Evolutionary conservation across 2,797 vertebrate genomes (phyloP).

Genomic region (Thamnophis elegans): DNA sequence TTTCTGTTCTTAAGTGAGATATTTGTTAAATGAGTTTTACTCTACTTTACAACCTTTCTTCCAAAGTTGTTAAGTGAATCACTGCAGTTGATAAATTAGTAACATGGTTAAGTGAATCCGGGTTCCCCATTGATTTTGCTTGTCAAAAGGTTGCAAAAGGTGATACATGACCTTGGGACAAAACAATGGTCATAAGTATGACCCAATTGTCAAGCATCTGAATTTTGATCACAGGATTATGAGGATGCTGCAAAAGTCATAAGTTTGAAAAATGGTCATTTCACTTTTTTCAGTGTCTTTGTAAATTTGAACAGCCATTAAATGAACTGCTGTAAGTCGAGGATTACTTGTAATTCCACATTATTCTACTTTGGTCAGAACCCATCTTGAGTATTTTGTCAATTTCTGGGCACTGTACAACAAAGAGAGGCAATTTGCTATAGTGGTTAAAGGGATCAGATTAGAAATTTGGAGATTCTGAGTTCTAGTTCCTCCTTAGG

Average conservation of each 20-base stretch:
- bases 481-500: background rate
- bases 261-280: background rate
- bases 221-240: background rate
- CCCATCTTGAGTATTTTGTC: background rate
- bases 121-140: background rate
- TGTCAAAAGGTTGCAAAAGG: background rate
- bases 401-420: background rate
- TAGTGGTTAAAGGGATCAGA: background rate
- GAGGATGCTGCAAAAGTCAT: background rate
- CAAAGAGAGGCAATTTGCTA: background rate
- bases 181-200: background rate
- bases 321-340: background rate
- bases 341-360: background rate
- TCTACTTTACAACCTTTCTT: background rate
- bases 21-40: background rate
- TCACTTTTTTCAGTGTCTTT: background rate
- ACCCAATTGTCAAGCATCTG: background rate
- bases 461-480: background rate
- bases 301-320: background rate
- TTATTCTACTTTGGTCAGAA: background rate
- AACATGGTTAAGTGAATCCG: background rate
- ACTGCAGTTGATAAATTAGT: background rate
- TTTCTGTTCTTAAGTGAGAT: background rate
- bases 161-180: background rate
- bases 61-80: background rate